Base-by-base conservation (phyloP, 2,797 vertebrate genomes). In the Melopsittacus undulatus region DNA sequence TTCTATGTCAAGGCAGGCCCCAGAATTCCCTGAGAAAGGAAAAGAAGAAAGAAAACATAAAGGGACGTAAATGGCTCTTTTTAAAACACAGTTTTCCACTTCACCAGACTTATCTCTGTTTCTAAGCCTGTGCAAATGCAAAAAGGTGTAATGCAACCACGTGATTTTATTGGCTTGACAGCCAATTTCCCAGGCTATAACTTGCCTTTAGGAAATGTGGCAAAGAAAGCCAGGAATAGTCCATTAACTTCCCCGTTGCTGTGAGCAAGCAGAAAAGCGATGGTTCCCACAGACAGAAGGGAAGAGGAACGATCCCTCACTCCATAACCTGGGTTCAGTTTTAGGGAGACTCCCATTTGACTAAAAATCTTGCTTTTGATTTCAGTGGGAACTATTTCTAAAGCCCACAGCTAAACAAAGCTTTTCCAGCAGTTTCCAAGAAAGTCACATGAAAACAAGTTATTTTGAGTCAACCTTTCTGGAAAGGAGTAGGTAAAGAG, bases 131-230 rank as follows among this genome's bases (percentile, higher is more conserved):
- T 64, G 51, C 57, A 87, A 92, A 94, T 34, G 66, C 57, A 91
- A 72, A 83, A 92, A 78, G 29, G 62, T 13, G 38, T 81, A 95
- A 69, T n/a, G 56, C 67, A 92, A 87, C 72, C 91, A 62, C 81
- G 54, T 32, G 75, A 84, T 82, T 96, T 94, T 91, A 93, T 90
- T 94, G 85, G 70, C 64, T 87, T 82, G 77, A 87, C 81, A 88
- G 88, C 51, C 89, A 64, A 77, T 94, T 92, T 94, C 86, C 91
- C 92, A 95, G 86, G 75, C 67, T 87, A 64, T 92, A 95, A 95
- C 77, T 89, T 87, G 92, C 88, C 88, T 94, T 91, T 84, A 90
- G 89, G 77, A 96, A 90, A 89, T 8, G 32, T 49, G 85, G 61
- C 85, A 90, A 70, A 70, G 70, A 68, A 91, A 94, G 83, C 45